These are phyloP conservation scores for Neoascia interrupta DNA, from an alignment of 2,888 invertebrate species.

Conservation along the genomic window DNA sequence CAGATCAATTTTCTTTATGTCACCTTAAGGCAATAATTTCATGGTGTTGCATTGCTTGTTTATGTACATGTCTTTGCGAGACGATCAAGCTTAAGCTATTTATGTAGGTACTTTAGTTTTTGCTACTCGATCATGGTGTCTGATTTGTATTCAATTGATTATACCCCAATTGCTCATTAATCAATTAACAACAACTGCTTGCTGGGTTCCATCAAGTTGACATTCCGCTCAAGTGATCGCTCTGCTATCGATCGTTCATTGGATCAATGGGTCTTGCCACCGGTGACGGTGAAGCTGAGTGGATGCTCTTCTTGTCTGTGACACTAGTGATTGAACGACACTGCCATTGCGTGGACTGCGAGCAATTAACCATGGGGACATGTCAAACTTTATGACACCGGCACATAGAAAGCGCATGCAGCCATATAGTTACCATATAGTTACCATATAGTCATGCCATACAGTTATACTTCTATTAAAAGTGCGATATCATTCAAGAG, in stretches of 20 bases:
- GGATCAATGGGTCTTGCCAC: slow-evolving; percentile 39
- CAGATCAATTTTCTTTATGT: too few species aligned
- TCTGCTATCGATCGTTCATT: slow-evolving; percentile 46
- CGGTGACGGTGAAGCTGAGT: slow-evolving; percentile 19
- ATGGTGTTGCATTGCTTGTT: too few species aligned
- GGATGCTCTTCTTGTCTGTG: slow-evolving; percentile 8
- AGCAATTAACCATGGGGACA: slow-evolving; percentile 67
- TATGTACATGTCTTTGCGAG: too few species aligned
- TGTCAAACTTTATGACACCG: slow-evolving; percentile 62
- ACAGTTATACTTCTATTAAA: too few species aligned
- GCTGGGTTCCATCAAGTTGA: slow-evolving; percentile 56
- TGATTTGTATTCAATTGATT: slow-evolving; percentile 46
- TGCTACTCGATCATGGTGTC: slow-evolving; percentile 15
- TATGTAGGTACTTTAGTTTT: too few species aligned
- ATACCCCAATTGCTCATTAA: slow-evolving; percentile 65
- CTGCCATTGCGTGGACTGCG: slow-evolving; percentile 66
- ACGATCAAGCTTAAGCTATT: too few species aligned
- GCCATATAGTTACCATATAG: slow-evolving; percentile 38
- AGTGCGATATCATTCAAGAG: too few species aligned
- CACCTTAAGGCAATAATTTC: too few species aligned
- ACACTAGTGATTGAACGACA: slow-evolving; percentile 62
- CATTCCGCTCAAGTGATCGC: slow-evolving; percentile 40
- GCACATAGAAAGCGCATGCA: slow-evolving; percentile 64
- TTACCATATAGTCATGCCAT: too few species aligned
- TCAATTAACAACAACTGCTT: slow-evolving; percentile 62